Evolutionary conservation across 2,888 invertebrate species (phyloP), one percentile per base, ranked within the genome.

Genomic region (Leptogaster cylindrica): DNA sequence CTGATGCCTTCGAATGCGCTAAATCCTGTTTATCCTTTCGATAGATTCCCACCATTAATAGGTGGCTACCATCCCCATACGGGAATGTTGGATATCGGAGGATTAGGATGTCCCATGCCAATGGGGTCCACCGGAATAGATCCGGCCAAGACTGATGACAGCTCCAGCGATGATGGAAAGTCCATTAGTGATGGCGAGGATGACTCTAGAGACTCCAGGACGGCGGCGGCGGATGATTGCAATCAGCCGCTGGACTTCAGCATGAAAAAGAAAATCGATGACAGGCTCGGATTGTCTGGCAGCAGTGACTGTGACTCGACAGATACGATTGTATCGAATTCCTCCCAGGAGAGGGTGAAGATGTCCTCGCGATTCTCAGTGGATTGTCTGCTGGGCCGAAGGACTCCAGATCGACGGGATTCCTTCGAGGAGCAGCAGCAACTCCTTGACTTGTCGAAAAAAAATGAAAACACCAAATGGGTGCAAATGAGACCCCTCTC

Each of bases 11-110:
- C 73, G 28, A 44, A 28, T 31, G 67, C 88, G 2, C 83, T 89
- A 65, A 90, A 88, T 75, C 88, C 89, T 10, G 75, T 90, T 76
- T 85, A 87, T 74, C 86, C 90, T 5, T 92, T 91, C 76, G 87
- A 89, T 36, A 85, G 90, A 2, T 91, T 90, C 76, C 89, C 90
- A 20, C 80, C 90, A 46, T 79, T 90, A 8, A 67, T 69, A 88
- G 52, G 51, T 8, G 52, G 65, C 18, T 39, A 41, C 12, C 65
- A 25, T 18, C 66, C 55, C 20, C 65, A 65, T 16, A 70, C 72
- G 23, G 81, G 81, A 2, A 79, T 67, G 25, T 61, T 67, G 16
- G 67, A 67, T 6, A 16, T 46, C 5, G 61, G 67, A 10, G 61
- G 67, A 10, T n/a, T 67, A n/a, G 61, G 58, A 7, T 61, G 41